Base-by-base conservation (phyloP, 2,113 vertebrate genomes). In the Clarias macrocephalus region DNA sequence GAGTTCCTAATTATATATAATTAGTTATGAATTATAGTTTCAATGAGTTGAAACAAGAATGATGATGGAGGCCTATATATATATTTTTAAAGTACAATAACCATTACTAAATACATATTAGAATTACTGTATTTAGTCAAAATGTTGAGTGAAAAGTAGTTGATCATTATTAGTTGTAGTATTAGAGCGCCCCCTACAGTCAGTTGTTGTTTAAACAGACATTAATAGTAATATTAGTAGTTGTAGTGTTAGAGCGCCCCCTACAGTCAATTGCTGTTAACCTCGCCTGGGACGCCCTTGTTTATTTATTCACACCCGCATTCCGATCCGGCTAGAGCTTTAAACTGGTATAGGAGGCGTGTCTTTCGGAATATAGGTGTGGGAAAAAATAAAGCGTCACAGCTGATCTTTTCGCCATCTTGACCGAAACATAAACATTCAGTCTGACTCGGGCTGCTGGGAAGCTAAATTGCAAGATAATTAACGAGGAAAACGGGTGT, bases 391-490 rank as follows among this genome's bases (percentile, higher is more conserved):
- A 81, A 73, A 72, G 83, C 89, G 79, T 90, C 89, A 18, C 94
- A 94, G 94, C 94, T 95, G 94, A 93, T 91, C 83, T 90, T n/a
- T 92, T 90, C 94, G 95, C 95, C 95, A 96, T 96, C 92, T 96
- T 96, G 92, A 88, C 91, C 86, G 66, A 85, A 91, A 95, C 91
- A 92, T 95, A 95, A 96, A 96, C 95, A 96, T 57, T 70, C 10
- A 5, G 56, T 73, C 77, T 66, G 4, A 54, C 10, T 73, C 60
- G 23, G 10, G 15, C 3, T 80, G 3, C 60, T 63, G 25, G 37
- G 21, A 63, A 15, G 25, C 63, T 72, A 23, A 23, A 30, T 11
- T 3, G 6, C 19, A 10, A 10, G 66, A 57, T 19, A 56, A 65
- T 48, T 8, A 3, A 33, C 42, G 10, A 12, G 9, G 30, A 18